These are phyloP conservation scores for Lagopus muta DNA, from an alignment of 2,113 vertebrate species.

Conservation along the genomic window DNA sequence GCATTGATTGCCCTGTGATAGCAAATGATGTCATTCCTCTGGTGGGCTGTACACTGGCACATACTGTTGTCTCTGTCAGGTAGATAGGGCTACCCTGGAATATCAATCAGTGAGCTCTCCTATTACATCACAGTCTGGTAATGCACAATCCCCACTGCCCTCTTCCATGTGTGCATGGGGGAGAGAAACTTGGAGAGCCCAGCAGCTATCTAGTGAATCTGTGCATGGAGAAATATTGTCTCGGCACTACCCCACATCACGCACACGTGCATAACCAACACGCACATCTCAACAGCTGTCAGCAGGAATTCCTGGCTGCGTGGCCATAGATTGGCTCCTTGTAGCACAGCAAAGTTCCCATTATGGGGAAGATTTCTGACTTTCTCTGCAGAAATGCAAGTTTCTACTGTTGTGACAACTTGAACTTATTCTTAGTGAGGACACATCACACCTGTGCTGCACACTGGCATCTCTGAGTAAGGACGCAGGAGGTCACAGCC, in stretches of 20 bases:
- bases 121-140: slow-evolving; percentile 74
- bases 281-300: not conserved
- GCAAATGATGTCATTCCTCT: not conserved
- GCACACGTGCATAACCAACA: not conserved
- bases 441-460: not conserved
- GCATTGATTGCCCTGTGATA: not conserved
- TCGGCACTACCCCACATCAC: accelerated
- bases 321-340: not conserved
- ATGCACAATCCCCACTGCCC: slow-evolving; percentile 34
- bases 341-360: not conserved
- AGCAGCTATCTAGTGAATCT: slow-evolving; percentile 27
- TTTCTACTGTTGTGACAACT: not conserved
- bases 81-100: slow-evolving; percentile 58
- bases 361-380: not conserved
- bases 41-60: not conserved
- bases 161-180: not conserved
- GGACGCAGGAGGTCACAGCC: slow-evolving; percentile 34
- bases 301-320: not conserved
- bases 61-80: slow-evolving; percentile 1
- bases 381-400: not conserved
- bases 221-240: not conserved
- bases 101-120: slow-evolving; percentile 47
- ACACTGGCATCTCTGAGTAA: not conserved
- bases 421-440: slow-evolving; percentile 12
- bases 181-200: not conserved